Conservation (phyloP, 2,797 vertebrate species). For the Diglossa cyanea region DNA sequence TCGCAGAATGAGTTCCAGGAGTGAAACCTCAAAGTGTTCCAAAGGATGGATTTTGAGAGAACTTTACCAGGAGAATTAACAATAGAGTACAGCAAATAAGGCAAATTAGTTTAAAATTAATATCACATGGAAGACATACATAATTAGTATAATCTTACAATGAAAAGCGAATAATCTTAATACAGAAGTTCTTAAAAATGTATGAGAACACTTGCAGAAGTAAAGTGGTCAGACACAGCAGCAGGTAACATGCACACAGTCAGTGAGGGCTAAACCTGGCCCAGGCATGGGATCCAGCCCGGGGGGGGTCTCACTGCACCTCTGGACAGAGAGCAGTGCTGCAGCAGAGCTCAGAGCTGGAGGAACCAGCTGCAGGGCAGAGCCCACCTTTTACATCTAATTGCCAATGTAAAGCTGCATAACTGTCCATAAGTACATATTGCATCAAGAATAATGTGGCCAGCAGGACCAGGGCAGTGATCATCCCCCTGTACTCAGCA, state of each 20-base stretch:
- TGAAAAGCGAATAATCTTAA: not conserved
- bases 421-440: not conserved
- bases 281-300: not conserved
- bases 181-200: not conserved
- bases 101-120: not conserved
- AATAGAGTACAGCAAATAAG: not conserved
- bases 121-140: not conserved
- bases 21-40: not conserved
- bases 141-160: not conserved
- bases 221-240: not conserved
- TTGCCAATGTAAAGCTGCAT: not conserved
- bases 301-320: not conserved
- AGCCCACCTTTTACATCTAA: not conserved
- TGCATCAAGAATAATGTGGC: not conserved
- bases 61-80: not conserved
- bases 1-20: not conserved
- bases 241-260: not conserved
- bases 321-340: not conserved
- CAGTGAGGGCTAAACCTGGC: not conserved
- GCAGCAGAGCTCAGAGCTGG: not conserved
- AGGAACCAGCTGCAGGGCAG: not conserved
- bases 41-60: not conserved
- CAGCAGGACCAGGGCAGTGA: not conserved
- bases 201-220: not conserved
- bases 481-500: fast-evolving